These are phyloP conservation scores for Embiotoca jacksoni DNA, from an alignment of 2,113 vertebrate genomes.

Conservation along the genomic window DNA sequence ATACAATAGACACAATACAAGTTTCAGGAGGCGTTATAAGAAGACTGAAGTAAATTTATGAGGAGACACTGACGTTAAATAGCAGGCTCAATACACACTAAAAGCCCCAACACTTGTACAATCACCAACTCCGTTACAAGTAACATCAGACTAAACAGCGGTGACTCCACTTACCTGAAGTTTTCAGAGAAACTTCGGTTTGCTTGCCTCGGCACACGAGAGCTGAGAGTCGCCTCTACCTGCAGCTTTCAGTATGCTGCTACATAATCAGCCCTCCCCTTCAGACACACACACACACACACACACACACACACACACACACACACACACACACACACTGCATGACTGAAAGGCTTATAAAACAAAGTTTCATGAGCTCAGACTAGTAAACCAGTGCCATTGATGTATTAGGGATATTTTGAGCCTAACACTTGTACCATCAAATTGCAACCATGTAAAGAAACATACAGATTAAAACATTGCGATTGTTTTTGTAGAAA, in stretches of 20 bases:
- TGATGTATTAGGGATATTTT: background rate
- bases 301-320: conserved; percentile 5
- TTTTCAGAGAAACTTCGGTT: conserved; percentile 27
- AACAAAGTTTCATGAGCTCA: conserved; percentile 10
- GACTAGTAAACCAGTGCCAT: background rate
- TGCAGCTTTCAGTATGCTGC: conserved; percentile 37
- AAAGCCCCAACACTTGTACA: background rate
- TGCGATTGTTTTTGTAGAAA: too few relatives aligned
- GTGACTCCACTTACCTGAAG: conserved; percentile 49
- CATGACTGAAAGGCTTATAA: conserved; percentile 10
- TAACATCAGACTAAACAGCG: background rate
- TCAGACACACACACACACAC: background rate
- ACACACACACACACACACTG: conserved; percentile 26
- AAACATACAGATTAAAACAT: too few relatives aligned
- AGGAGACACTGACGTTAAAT: too few relatives aligned
- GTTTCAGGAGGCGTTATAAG: background rate
- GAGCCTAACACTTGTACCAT: background rate
- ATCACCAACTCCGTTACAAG: background rate
- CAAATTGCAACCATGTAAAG: too few relatives aligned
- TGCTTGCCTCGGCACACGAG: conserved; percentile 28
- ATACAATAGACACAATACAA: background rate
- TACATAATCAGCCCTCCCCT: conserved; percentile 28
- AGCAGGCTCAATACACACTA: background rate
- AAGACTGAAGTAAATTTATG: background rate
- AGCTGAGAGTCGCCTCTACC: background rate